Evolutionary conservation across 1,140 invertebrate genomes (phyloP).

Genomic region (Euglossa dilemma): DNA sequence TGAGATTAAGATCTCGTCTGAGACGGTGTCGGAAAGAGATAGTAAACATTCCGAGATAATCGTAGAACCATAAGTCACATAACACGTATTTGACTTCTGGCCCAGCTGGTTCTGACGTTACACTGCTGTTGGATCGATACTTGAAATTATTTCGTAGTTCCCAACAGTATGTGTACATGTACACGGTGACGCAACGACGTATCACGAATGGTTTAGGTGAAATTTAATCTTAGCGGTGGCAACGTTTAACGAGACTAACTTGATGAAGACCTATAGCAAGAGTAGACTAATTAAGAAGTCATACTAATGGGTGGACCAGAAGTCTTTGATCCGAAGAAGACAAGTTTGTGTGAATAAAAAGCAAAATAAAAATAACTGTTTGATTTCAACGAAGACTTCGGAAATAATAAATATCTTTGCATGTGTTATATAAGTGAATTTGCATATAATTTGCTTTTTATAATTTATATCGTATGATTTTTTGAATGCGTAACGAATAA

Average conservation of each 20-base stretch:
- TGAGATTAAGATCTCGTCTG: not conserved
- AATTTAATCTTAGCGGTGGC: not conserved
- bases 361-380: no score
- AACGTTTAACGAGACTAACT: not conserved
- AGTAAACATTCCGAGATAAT: not conserved
- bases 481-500: no score
- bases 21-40: no score
- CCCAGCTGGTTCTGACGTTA: conserved; percentile 27
- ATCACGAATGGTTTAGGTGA: not conserved
- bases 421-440: no score
- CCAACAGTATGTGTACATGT: not conserved
- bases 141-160: conserved; percentile 12
- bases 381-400: no score
- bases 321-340: not conserved
- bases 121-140: conserved; percentile 19
- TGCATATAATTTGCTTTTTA: no score
- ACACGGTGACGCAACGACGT: not conserved
- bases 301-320: no score
- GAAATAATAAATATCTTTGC: no score
- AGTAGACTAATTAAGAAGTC: not conserved
- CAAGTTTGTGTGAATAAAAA: no score
- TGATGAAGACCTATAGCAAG: not conserved
- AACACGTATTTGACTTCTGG: not conserved
- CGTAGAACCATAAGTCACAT: not conserved
- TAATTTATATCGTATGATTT: no score